Conservation (phyloP, 2,113 vertebrate genomes). For the Ploceus nigricollis region DNA sequence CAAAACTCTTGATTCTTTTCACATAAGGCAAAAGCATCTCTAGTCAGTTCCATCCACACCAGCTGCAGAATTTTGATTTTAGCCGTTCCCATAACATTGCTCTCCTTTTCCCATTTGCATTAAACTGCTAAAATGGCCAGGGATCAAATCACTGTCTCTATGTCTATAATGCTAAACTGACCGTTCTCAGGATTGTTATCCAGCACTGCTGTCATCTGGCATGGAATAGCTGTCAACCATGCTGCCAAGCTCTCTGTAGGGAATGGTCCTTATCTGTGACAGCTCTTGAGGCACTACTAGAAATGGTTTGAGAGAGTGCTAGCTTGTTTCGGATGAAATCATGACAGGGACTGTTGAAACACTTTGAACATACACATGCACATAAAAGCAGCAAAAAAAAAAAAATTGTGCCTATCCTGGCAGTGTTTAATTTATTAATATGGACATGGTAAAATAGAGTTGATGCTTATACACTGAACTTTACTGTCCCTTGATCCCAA, state of each 20-base stretch:
- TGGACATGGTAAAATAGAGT: not conserved
- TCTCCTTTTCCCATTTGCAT: not conserved
- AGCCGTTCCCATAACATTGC: not conserved
- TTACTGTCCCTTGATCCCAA: not conserved
- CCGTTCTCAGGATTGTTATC: not conserved
- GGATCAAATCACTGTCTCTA: not conserved
- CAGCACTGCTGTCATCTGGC: not conserved
- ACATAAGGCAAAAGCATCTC: not conserved
- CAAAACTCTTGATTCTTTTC: not conserved
- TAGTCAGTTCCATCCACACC: not conserved
- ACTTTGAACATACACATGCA: rapidly evolving
- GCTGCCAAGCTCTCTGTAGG: not conserved
- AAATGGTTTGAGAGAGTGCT: not conserved
- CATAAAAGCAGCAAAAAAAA: not conserved
- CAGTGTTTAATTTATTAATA: not conserved
- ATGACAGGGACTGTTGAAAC: not conserved
- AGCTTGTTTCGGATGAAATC: not conserved
- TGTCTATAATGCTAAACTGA: not conserved
- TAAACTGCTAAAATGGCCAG: not conserved
- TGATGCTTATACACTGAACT: not conserved
- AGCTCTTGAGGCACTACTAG: not conserved
- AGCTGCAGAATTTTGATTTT: not conserved
- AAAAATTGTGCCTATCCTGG: not conserved
- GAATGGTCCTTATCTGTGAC: not conserved
- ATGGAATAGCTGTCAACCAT: not conserved